Conservation (phyloP, 2,113 vertebrate genomes). For the Pseudopipra pipra region DNA sequence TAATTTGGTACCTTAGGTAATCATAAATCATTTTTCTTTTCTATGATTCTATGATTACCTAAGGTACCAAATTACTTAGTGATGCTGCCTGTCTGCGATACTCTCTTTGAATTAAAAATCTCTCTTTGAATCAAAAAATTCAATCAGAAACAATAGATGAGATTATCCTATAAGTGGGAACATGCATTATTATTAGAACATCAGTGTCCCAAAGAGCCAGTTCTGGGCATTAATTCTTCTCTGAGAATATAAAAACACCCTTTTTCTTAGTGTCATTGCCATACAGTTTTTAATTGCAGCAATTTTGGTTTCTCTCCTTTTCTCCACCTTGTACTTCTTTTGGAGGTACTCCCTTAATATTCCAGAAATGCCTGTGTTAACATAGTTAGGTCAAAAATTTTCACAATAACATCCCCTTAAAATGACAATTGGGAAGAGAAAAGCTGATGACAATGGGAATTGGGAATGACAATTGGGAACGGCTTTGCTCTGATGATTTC, state of each 20-base stretch:
- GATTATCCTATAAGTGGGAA: neutral
- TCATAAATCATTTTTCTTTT: too few relatives aligned
- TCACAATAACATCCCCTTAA: neutral
- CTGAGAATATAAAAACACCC: neutral
- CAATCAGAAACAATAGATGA: slow-evolving; percentile 33
- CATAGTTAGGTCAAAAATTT: neutral
- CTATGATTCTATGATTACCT: too few relatives aligned
- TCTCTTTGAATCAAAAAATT: neutral
- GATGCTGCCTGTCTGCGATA: too few relatives aligned
- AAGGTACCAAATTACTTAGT: too few relatives aligned
- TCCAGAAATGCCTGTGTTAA: neutral
- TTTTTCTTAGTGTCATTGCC: neutral
- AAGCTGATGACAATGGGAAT: neutral
- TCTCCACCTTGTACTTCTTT: neutral
- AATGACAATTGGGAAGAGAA: neutral
- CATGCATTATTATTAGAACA: neutral
- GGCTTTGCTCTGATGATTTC: slow-evolving; percentile 2
- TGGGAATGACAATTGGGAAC: neutral
- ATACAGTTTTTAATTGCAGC: neutral
- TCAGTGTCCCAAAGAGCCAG: neutral
- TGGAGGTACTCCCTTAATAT: neutral
- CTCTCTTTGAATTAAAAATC: neutral
- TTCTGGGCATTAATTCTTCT: neutral
- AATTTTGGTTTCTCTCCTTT: neutral
- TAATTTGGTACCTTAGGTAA: slow-evolving; percentile 24